Percentiles rank a stretch among this genome's conserved stretches.
phyloP scores from a whole-genome alignment of 2,888 invertebrate genomes.

The Cephalotes varians region DNA sequence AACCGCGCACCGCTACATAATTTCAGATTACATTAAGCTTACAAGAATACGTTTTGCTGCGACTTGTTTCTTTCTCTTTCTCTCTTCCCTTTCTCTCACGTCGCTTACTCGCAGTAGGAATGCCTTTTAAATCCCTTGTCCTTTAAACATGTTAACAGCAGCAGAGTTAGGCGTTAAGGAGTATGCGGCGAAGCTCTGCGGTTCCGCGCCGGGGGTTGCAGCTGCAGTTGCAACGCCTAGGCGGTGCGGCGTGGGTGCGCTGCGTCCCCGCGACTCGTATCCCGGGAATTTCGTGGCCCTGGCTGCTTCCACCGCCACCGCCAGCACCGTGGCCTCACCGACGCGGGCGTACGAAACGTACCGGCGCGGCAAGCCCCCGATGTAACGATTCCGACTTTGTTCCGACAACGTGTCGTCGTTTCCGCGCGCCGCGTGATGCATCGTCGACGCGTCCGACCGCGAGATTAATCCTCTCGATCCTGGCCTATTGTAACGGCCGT shows the following conservation, averaged over 20 bases:
- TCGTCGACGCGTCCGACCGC: slow-evolving; percentile 7
- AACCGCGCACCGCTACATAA: background rate
- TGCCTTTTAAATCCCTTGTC: slow-evolving; percentile 8
- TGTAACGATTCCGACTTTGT: slow-evolving; percentile 38
- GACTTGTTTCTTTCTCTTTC: background rate
- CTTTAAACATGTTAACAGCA: background rate
- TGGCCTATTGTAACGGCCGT: background rate
- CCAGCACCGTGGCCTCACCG: slow-evolving; percentile 2
- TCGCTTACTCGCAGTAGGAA: background rate
- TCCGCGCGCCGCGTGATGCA: slow-evolving; percentile 9
- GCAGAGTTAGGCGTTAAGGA: slow-evolving; percentile 12
- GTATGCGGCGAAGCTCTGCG: background rate
- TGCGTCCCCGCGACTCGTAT: slow-evolving; percentile 62
- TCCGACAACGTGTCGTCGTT: slow-evolving; percentile 16
- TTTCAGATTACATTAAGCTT: background rate
- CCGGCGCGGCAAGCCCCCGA: slow-evolving; percentile 42
- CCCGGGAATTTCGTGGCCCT: slow-evolving; percentile 66
- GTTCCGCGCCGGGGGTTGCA: slow-evolving; percentile 27
- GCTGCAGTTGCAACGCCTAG: slow-evolving; percentile 55
- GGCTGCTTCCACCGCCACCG: slow-evolving; percentile 13
- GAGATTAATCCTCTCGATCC: background rate
- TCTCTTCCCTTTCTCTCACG: background rate
- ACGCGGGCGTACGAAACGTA: slow-evolving; percentile 52
- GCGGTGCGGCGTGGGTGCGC: slow-evolving; percentile 50
- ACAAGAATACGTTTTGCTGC: background rate